Base-by-base conservation (phyloP, 2,797 vertebrate species). In the Sarcoramphus papa region DNA sequence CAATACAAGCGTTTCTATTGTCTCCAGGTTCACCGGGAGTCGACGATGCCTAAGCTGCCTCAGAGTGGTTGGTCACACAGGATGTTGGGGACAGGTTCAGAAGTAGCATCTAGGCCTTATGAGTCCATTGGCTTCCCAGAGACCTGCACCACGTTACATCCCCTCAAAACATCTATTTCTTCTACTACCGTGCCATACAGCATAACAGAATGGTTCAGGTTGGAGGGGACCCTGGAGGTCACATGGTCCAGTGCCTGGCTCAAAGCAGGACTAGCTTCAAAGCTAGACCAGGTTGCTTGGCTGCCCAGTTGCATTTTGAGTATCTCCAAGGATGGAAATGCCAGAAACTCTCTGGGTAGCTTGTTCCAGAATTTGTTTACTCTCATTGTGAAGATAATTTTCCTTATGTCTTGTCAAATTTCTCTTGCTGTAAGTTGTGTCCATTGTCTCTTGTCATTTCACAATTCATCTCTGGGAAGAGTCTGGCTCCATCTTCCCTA, bases 61-160 rank as follows among this genome's bases (percentile, higher is more conserved):
- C n/a, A 19, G 48, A 22, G 5, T 6, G 21, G 7, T 9, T 68
- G 48, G 5, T 74, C 51, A 53, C 53, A 27, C 0, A 0, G 17
- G 25, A 31, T 35, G 22, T 10, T 20, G 20, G 30, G 17, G 20
- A 11, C 27, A 51, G 12, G 21, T 54, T 80, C 60, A 83, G 70
- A 51, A 48, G 33, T 19, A 70, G 13, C 27, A 41, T 41, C 60
- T 84, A 37, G 37, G 54, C 3, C 2, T 41, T 50, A 8, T 22
- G 30, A 82, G 35, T 47, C 40, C 56, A 15, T 14, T 87, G 19
- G 14, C 33, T 19, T 78, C 45, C 23, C 28, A 67, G 48, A 25
- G 48, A 81, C 21, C 50, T 74, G 20, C 6, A 72, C 5, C 9
- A 48, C 35, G n/a, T 68, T 56, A 68, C 6, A 45, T 21, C 3